A percentile compares a stretch with the other conserved stretches of the same genome.
Evolutionary conservation across 2,797 vertebrate genomes (phyloP).

Genomic region (Danio tinwini): DNA sequence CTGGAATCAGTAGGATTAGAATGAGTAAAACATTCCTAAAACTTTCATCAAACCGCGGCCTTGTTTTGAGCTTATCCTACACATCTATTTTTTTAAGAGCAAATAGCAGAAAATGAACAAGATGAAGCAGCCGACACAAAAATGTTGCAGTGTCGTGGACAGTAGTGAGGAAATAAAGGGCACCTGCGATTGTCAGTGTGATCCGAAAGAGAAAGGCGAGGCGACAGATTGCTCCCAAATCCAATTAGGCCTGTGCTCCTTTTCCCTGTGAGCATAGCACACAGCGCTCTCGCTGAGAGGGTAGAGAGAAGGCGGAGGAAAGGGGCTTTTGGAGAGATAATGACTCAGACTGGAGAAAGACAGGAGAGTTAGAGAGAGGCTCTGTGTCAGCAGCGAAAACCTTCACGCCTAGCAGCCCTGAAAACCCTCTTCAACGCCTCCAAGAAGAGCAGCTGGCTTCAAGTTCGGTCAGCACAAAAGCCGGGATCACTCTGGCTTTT

Average conservation of each 20-base stretch:
- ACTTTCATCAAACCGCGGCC: background rate
- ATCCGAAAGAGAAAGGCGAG: slow-evolving; percentile 24
- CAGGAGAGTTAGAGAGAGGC: slow-evolving; percentile 42
- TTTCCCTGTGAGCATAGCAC: slow-evolving; percentile 39
- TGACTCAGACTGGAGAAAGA: slow-evolving; percentile 47
- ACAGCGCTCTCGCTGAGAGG: slow-evolving; percentile 9
- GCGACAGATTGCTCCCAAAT: slow-evolving; percentile 52
- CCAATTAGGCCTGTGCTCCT: slow-evolving; percentile 51
- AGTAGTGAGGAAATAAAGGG: slow-evolving; percentile 33
- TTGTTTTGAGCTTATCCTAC: background rate
- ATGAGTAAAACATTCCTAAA: background rate
- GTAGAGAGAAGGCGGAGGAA: slow-evolving; percentile 9
- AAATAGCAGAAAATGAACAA: slow-evolving; percentile 2
- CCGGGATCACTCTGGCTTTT: slow-evolving; percentile 30
- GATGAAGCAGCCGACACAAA: background rate
- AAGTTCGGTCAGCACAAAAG: slow-evolving; percentile 46
- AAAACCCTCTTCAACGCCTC: slow-evolving; percentile 44
- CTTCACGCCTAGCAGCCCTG: slow-evolving; percentile 40
- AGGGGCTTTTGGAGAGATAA: slow-evolving; percentile 39
- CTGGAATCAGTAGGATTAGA: background rate
- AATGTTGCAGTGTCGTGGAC: background rate
- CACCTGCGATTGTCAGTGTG: slow-evolving; percentile 37
- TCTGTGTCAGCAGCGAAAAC: slow-evolving; percentile 45
- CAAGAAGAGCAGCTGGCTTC: slow-evolving; percentile 44
- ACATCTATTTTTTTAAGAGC: background rate